Conservation (phyloP, 1,140 invertebrate species). For the Carposina sasakii region DNA sequence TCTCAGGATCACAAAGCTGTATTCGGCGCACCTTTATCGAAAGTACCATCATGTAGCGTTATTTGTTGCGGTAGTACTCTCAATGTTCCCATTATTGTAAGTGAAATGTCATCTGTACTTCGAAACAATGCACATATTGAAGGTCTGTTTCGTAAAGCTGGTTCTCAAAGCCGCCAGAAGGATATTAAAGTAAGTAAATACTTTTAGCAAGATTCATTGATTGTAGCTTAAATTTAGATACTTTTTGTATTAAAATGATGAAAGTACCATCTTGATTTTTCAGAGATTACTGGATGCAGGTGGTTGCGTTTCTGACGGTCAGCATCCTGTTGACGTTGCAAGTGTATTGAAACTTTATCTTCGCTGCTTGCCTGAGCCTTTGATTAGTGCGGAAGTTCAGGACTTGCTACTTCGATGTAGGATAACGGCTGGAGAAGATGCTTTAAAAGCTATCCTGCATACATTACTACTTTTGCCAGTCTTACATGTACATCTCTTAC, state of each 20-base stretch:
- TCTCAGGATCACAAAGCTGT: conserved; percentile 70
- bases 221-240: background rate
- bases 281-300: conserved; percentile 78
- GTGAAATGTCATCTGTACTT: conserved; percentile 80
- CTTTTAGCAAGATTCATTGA: background rate
- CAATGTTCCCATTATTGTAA: conserved; percentile 83
- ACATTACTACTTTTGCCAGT: conserved; percentile 63
- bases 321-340: conserved; percentile 86
- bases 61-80: conserved; percentile 77
- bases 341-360: conserved; percentile 88
- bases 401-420: conserved; percentile 83
- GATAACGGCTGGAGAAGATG: conserved; percentile 59
- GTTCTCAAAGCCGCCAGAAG: conserved; percentile 84
- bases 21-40: conserved; percentile 75
- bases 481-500: conserved; percentile 66
- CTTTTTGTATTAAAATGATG: background rate
- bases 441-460: conserved; percentile 58
- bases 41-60: conserved; percentile 71
- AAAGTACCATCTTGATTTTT: conserved; percentile 38
- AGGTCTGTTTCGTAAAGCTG: conserved; percentile 89
- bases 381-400: conserved; percentile 79
- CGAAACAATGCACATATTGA: conserved; percentile 79
- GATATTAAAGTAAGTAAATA: conserved; percentile 81
- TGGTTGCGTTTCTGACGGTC: conserved; percentile 75
- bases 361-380: conserved; percentile 85